Conservation (phyloP, 2,113 vertebrate species). For the Sphyrna mokarran region DNA sequence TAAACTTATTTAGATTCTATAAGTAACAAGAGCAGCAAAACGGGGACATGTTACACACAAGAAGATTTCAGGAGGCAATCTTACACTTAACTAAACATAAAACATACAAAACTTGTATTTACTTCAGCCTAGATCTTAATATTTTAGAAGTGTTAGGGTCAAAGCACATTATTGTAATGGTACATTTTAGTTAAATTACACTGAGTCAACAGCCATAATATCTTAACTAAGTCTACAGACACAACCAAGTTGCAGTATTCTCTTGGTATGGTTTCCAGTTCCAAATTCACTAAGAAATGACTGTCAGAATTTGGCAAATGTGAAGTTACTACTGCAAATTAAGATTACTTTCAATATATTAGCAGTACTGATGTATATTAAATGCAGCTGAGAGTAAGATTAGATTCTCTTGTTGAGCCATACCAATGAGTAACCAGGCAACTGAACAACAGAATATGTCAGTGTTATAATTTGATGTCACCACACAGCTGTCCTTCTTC, state of each 20-base stretch:
- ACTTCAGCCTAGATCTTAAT: not conserved
- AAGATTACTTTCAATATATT: conserved; percentile 22
- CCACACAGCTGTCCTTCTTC: not conserved
- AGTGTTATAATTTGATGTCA: not conserved
- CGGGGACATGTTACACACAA: not conserved
- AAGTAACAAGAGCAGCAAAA: not conserved
- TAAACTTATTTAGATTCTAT: not conserved
- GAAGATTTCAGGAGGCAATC: not conserved
- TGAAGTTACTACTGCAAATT: not conserved
- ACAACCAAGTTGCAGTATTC: not conserved
- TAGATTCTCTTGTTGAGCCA: not conserved
- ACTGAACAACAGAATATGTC: conserved; percentile 23
- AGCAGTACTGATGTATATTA: not conserved
- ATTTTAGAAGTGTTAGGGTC: not conserved
- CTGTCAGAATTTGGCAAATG: not conserved
- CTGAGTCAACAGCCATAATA: not conserved
- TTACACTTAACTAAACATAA: not conserved
- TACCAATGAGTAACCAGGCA: conserved; percentile 11
- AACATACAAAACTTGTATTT: not conserved
- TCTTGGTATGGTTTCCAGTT: not conserved
- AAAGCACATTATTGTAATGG: not conserved
- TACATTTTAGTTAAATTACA: not conserved
- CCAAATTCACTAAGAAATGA: conserved; percentile 19
- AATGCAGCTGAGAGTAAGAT: not conserved
- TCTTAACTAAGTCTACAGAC: not conserved